A percentile compares a stretch with the other conserved stretches of the same genome.
These are phyloP conservation scores for Slavum lentiscoides DNA, from an alignment of 2,888 invertebrate species.

Conservation along the genomic window DNA sequence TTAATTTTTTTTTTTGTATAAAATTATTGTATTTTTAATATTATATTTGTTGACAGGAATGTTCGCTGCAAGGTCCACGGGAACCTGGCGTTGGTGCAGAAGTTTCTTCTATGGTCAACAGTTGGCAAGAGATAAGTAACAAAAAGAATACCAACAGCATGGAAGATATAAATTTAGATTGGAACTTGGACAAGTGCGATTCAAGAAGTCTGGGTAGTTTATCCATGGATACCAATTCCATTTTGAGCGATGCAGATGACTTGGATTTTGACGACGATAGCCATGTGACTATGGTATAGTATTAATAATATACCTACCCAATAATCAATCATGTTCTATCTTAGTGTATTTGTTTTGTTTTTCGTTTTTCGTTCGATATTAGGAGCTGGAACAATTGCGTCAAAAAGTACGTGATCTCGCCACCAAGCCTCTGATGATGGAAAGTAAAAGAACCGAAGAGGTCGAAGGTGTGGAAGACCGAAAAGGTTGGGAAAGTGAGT, in stretches of 20 bases:
- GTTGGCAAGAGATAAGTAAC: conserved; percentile 35
- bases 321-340: background rate
- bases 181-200: conserved; percentile 67
- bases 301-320: background rate
- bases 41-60: conserved; percentile 50
- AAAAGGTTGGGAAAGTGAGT: conserved; percentile 78
- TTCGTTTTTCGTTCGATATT: conserved; percentile 39
- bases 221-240: conserved; percentile 63
- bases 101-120: conserved; percentile 58
- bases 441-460: conserved; percentile 65
- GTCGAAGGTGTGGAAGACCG: conserved; percentile 71
- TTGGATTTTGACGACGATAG: conserved; percentile 45
- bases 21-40: background rate
- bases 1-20: background rate
- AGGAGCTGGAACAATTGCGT: conserved; percentile 69
- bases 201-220: conserved; percentile 64
- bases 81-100: conserved; percentile 81
- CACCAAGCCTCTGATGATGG: conserved; percentile 70
- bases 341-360: background rate
- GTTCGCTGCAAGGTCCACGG: conserved; percentile 59
- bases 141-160: conserved; percentile 24
- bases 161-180: conserved; percentile 62
- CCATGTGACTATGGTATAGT: conserved; percentile 41
- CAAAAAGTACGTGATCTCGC: conserved; percentile 74
- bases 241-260: conserved; percentile 62